phyloP scores from a whole-genome alignment of 2,888 invertebrate species.

The Atherix ibis region DNA sequence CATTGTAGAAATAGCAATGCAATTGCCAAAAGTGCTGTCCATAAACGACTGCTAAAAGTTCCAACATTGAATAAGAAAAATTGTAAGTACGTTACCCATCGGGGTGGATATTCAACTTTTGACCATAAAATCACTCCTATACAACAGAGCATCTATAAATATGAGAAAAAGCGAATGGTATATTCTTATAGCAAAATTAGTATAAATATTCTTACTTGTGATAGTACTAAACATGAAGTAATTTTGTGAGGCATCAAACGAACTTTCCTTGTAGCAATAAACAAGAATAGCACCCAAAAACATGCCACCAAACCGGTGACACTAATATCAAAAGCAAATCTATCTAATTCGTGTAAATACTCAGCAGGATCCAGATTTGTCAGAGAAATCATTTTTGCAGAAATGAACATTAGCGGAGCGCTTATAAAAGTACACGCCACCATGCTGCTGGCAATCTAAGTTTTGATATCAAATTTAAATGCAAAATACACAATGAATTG shows the following conservation, averaged over 20 bases:
- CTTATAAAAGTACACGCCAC: conserved; percentile 89
- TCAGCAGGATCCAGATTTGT: conserved; percentile 51
- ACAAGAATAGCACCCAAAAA: conserved; percentile 61
- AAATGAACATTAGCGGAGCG: conserved; percentile 88
- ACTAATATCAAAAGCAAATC: conserved; percentile 71
- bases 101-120: conserved; percentile 36
- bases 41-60: conserved; percentile 66
- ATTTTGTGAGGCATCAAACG: conserved; percentile 67
- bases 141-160: conserved; percentile 37
- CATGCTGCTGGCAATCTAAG: conserved; percentile 81
- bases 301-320: conserved; percentile 61
- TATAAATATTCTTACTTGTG: conserved; percentile 46
- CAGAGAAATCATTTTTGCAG: conserved; percentile 79
- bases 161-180: neutral
- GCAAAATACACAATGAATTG: neutral
- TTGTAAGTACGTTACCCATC: conserved; percentile 54
- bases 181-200: conserved; percentile 2
- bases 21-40: conserved; percentile 72
- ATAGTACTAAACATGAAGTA: conserved; percentile 58
- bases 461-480: conserved; percentile 8
- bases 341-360: conserved; percentile 58
- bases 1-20: conserved; percentile 68
- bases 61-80: conserved; percentile 61
- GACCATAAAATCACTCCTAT: conserved; percentile 64
- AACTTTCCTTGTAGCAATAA: conserved; percentile 57